Percentiles rank a stretch among this genome's conserved stretches.
Conservation (phyloP, 2,113 vertebrate species). For the Puntigrus tetrazona region DNA sequence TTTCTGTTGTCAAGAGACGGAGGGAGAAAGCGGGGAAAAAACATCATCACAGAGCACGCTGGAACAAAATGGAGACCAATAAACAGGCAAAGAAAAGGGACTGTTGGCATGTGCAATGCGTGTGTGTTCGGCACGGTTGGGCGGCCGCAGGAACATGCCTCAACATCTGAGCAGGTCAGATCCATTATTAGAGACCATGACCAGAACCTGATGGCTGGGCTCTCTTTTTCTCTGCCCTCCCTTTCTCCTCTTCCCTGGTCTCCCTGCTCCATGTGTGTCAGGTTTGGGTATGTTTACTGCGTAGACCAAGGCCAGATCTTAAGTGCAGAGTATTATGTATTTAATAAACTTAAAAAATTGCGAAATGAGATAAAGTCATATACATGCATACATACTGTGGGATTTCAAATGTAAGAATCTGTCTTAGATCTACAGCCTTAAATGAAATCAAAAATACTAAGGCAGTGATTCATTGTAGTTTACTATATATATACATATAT, state of each 20-base stretch:
- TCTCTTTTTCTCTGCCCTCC: neutral
- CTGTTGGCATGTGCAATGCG: slow-evolving; percentile 30
- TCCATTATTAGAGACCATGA: slow-evolving; percentile 57
- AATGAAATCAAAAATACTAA: too few species aligned
- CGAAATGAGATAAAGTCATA: neutral
- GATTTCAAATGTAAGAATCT: too few species aligned
- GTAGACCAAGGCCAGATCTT: neutral
- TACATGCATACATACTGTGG: too few species aligned
- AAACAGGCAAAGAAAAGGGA: slow-evolving; percentile 32
- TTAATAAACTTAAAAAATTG: neutral
- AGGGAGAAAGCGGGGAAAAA: slow-evolving; percentile 43
- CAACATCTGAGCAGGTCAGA: slow-evolving; percentile 49
- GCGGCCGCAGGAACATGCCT: slow-evolving; percentile 48
- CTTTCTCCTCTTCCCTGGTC: neutral
- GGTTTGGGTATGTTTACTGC: slow-evolving; percentile 14
- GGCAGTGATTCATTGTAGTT: too few species aligned
- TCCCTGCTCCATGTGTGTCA: slow-evolving; percentile 16
- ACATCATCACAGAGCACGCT: slow-evolving; percentile 49
- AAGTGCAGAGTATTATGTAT: neutral
- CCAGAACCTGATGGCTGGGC: slow-evolving; percentile 60
- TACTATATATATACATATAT: too few species aligned
- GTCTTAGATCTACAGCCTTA: too few species aligned
- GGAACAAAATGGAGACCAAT: slow-evolving; percentile 51
- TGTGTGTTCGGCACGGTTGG: slow-evolving; percentile 52
- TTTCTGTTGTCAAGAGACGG: slow-evolving; percentile 60